Evolutionary conservation across 1,140 invertebrate species (phyloP).

Genomic region (Drosophila sulfurigaster): DNA sequence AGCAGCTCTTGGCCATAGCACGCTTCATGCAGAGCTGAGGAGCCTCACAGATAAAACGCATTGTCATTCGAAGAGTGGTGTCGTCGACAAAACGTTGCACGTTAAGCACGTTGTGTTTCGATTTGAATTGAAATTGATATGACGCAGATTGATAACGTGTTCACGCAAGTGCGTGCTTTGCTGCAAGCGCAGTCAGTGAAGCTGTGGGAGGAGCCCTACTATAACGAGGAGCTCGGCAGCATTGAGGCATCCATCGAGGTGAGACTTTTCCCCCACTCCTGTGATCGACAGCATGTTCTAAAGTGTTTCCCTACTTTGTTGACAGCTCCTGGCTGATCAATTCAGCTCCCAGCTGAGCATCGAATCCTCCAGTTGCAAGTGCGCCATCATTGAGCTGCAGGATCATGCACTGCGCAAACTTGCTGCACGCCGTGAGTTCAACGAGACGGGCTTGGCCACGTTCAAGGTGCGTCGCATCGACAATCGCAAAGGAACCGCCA

Average conservation of each 20-base stretch:
- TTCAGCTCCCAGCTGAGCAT: conserved; percentile 84
- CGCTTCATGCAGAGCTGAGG: no score
- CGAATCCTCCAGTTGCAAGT: conserved; percentile 85
- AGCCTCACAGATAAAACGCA: no score
- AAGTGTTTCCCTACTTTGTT: conserved; percentile 41
- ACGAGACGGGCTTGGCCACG: conserved; percentile 87
- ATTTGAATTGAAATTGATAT: conserved; percentile 34
- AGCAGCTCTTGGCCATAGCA: not conserved
- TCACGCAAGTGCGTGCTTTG: conserved; percentile 88
- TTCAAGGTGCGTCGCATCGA: conserved; percentile 75
- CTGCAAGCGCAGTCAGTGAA: conserved; percentile 89
- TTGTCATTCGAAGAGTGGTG: no score
- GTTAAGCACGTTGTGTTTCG: not conserved
- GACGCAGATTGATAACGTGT: conserved; percentile 86
- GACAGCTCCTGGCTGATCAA: conserved; percentile 87
- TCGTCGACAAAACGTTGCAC: not conserved
- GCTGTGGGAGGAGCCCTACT: conserved; percentile 90
- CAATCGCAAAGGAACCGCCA: conserved; percentile 68
- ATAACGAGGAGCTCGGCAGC: conserved; percentile 84
- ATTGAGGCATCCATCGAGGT: conserved; percentile 85
- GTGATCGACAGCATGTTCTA: not conserved
- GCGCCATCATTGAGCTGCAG: conserved; percentile 88
- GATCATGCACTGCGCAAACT: conserved; percentile 89
- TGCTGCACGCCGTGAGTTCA: conserved; percentile 87
- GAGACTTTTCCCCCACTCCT: conserved; percentile 32